phyloP scores from a whole-genome alignment of 2,113 vertebrate genomes.

The Riparia riparia region DNA sequence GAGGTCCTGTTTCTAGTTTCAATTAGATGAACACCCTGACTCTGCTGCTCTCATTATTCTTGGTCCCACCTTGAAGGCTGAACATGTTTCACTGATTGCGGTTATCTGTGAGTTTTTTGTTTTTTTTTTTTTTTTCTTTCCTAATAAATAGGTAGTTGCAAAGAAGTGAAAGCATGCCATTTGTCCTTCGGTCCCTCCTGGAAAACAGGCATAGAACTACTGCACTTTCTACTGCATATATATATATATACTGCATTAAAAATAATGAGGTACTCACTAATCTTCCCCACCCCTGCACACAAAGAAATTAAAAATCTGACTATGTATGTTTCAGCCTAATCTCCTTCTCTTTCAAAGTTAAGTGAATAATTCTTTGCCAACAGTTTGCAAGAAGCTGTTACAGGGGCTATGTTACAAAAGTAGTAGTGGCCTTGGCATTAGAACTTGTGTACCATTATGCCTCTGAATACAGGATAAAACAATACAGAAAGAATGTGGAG shows the following conservation, averaged over 20 bases:
- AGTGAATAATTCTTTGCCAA: background rate
- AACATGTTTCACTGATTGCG: background rate
- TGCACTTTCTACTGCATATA: background rate
- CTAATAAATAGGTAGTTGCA: background rate
- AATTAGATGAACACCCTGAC: background rate
- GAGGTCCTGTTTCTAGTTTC: background rate
- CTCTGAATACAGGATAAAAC: background rate
- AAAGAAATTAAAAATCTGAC: background rate
- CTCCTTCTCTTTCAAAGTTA: background rate
- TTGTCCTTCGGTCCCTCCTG: background rate
- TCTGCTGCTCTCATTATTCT: background rate
- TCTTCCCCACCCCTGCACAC: background rate
- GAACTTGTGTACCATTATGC: background rate
- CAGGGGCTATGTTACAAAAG: background rate
- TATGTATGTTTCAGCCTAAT: background rate
- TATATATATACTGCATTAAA: background rate
- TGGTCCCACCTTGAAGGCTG: background rate
- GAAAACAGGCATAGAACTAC: background rate
- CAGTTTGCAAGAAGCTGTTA: background rate
- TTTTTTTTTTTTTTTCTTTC: background rate
- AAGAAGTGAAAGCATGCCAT: background rate
- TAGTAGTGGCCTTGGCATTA: background rate
- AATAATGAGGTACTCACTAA: background rate
- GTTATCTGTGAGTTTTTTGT: background rate
- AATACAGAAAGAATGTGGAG: background rate